Percentiles rank a stretch among this genome's conserved stretches.
Conservation (phyloP, 2,113 vertebrate species). For the Ciconia stormi region DNA sequence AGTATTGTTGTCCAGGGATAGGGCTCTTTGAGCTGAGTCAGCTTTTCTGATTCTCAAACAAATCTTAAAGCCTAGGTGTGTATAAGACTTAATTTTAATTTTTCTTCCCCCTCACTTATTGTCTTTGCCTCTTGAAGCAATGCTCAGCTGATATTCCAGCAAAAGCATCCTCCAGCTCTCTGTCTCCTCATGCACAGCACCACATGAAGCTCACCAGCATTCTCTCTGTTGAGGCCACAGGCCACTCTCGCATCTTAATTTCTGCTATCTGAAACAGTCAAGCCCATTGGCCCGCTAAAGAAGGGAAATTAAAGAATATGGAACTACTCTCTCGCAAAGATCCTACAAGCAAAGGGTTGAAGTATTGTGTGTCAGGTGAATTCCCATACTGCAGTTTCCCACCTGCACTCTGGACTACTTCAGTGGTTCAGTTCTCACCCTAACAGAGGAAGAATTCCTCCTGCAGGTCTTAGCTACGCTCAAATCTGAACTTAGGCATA, state of each 20-base stretch:
- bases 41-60: neutral
- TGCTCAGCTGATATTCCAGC: neutral
- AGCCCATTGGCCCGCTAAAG: neutral
- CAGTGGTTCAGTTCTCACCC: neutral
- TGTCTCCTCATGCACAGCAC: neutral
- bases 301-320: neutral
- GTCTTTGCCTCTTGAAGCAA: neutral
- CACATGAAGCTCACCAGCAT: neutral
- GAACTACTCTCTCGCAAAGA: neutral
- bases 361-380: neutral
- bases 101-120: neutral
- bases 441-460: neutral
- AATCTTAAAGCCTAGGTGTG: neutral
- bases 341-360: neutral
- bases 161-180: neutral
- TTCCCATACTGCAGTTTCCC: neutral
- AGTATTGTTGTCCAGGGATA: neutral
- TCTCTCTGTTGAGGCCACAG: neutral
- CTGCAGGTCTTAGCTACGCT: neutral
- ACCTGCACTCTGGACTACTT: neutral
- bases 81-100: neutral
- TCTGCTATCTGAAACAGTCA: neutral
- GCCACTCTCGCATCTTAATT: neutral
- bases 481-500: neutral
- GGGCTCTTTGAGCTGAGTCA: neutral